Percentiles rank a stretch among this genome's conserved stretches.
These are phyloP conservation scores for Crocallis elinguaria DNA, from an alignment of 2,888 invertebrate genomes.

Conservation along the genomic window DNA sequence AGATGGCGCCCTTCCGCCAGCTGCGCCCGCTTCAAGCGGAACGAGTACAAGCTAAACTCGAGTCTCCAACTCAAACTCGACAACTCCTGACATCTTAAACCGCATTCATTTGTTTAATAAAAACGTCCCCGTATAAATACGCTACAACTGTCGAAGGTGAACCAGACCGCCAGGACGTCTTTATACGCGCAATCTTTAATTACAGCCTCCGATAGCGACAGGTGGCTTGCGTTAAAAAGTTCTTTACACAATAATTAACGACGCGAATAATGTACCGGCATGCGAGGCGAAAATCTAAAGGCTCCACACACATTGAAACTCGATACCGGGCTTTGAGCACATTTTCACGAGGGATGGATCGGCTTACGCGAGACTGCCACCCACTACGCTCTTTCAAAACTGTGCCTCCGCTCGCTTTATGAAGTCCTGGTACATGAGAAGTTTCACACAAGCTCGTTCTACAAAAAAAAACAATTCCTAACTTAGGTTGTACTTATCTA, in stretches of 20 bases:
- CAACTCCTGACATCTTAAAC: conserved; percentile 27
- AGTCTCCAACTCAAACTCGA: conserved; percentile 1
- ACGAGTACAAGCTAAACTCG: conserved; percentile 11
- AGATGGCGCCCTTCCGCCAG: conserved; percentile 84
- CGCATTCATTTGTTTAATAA: conserved; percentile 33
- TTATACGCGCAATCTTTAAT: conserved; percentile 72
- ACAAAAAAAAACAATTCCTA: not conserved
- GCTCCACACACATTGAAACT: conserved; percentile 72
- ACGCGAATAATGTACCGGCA: conserved; percentile 83
- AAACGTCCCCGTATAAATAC: conserved; percentile 43
- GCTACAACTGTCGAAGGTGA: conserved; percentile 62
- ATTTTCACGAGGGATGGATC: conserved; percentile 82
- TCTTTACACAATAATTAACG: conserved; percentile 78
- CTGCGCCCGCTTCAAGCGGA: conserved; percentile 56
- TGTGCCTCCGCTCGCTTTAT: conserved; percentile 49
- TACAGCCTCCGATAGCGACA: conserved; percentile 77
- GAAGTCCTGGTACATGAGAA: conserved; percentile 49
- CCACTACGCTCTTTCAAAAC: conserved; percentile 67
- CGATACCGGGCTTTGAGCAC: conserved; percentile 79
- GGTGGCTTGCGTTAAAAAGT: conserved; percentile 78
- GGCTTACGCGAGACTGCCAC: conserved; percentile 76
- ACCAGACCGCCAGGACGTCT: conserved; percentile 60
- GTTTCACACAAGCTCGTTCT: conserved; percentile 3
- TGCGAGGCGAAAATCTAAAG: conserved; percentile 82
- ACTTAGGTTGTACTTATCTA: too few species aligned